These are phyloP conservation scores for Platycheirus albimanus DNA, from an alignment of 2,888 invertebrate genomes.

Conservation along the genomic window DNA sequence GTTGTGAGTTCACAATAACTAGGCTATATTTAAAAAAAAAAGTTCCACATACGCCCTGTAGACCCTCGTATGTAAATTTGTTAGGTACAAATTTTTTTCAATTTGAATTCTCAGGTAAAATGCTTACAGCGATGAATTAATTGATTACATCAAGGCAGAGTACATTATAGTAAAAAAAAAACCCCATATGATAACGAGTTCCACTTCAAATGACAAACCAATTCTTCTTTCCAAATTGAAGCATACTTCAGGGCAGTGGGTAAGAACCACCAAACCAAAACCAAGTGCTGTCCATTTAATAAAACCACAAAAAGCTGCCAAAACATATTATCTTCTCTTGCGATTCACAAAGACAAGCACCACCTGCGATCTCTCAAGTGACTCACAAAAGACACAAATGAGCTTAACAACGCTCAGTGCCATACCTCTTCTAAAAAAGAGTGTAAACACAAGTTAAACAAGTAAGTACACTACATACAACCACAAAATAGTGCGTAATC, in stretches of 20 bases:
- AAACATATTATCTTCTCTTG: slow-evolving; percentile 10
- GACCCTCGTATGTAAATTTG: neutral
- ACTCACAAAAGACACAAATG: slow-evolving; percentile 5
- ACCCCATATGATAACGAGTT: no score
- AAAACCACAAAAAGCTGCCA: slow-evolving; percentile 28
- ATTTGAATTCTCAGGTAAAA: no score
- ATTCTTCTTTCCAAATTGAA: no score
- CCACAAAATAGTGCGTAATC: slow-evolving; percentile 46
- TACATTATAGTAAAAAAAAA: no score
- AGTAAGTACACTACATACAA: slow-evolving; percentile 24
- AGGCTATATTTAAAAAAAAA: neutral
- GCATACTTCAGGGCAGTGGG: slow-evolving; percentile 60
- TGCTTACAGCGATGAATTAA: no score
- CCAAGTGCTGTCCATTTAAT: neutral
- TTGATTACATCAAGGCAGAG: no score
- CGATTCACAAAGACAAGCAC: no score
- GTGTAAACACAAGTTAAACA: slow-evolving; percentile 15
- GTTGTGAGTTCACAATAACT: no score
- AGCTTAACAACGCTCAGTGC: slow-evolving; percentile 4
- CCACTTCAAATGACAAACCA: no score
- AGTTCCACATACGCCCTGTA: slow-evolving; percentile 34
- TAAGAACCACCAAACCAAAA: neutral
- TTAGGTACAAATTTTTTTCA: no score
- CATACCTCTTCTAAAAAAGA: slow-evolving; percentile 14
- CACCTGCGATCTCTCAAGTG: slow-evolving; percentile 50